Evolutionary conservation across 2,113 vertebrate genomes (phyloP).

Genomic region (Notechis scutatus): DNA sequence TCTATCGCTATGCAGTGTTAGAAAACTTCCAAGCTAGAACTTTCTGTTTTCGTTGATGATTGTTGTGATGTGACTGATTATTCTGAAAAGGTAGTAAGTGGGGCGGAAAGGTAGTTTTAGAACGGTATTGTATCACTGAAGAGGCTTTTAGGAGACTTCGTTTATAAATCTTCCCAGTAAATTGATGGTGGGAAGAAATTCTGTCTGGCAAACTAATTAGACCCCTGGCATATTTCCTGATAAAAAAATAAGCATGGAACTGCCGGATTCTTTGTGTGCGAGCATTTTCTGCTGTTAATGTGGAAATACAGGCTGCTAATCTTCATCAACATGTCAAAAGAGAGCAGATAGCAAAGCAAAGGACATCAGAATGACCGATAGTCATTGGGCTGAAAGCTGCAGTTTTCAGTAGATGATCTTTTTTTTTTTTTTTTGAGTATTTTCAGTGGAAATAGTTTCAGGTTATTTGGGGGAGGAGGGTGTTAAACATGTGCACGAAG

Average conservation of each 20-base stretch:
- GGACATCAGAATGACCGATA: neutral
- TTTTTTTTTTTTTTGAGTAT: neutral
- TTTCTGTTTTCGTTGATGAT: neutral
- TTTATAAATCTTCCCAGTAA: neutral
- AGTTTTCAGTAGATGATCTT: no score
- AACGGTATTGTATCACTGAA: neutral
- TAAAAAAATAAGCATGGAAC: neutral
- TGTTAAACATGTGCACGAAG: neutral
- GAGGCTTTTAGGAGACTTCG: neutral
- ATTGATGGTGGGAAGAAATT: neutral
- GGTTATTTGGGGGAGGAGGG: neutral
- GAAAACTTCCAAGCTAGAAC: neutral
- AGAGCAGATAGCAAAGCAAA: neutral
- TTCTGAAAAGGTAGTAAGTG: neutral
- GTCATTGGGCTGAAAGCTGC: neutral
- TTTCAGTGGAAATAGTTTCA: neutral
- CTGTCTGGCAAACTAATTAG: conserved; percentile 8
- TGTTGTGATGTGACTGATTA: neutral
- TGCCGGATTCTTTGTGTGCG: neutral
- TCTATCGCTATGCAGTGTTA: neutral
- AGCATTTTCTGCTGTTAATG: neutral
- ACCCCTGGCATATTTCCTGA: neutral
- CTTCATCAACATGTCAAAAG: neutral
- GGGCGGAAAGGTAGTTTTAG: neutral
- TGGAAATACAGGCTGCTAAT: neutral